Percentiles rank a stretch among this genome's conserved stretches.
phyloP scores from a whole-genome alignment of 2,888 invertebrate species.

The Caenorhabditis drosophilae region DNA sequence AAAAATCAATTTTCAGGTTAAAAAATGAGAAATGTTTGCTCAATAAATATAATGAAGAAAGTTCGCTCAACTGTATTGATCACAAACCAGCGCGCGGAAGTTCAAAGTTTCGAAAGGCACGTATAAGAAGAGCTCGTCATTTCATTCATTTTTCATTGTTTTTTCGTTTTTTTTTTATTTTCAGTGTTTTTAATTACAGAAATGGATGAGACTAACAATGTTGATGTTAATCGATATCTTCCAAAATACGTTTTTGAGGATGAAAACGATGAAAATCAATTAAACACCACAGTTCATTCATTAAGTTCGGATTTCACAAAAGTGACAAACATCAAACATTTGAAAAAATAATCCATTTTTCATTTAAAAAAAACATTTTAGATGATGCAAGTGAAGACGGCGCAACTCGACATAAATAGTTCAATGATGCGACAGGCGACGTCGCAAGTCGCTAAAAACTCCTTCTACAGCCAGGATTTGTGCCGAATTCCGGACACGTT shows the following conservation, averaged over 20 bases:
- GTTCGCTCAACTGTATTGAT: not conserved
- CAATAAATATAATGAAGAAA: not conserved
- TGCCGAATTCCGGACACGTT: slow-evolving; percentile 44
- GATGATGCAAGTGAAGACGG: no score
- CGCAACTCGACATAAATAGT: no score
- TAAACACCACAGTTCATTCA: no score
- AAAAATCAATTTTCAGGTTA: not conserved
- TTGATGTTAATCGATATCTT: not conserved
- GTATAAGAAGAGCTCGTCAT: not conserved
- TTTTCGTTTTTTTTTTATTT: not conserved
- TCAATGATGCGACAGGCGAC: no score
- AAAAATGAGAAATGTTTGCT: not conserved
- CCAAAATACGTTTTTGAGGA: not conserved
- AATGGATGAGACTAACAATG: not conserved
- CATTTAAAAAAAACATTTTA: no score
- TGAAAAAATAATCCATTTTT: not conserved
- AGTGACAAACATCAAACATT: not conserved
- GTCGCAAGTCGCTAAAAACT: slow-evolving; percentile 76
- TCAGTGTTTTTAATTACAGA: not conserved
- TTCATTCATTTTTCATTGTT: not conserved
- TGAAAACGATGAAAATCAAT: not conserved
- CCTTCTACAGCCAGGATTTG: slow-evolving; percentile 27
- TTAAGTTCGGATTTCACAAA: slow-evolving; percentile 3
- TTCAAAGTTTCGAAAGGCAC: not conserved
- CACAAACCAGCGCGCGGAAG: not conserved